Evolutionary conservation across 2,797 vertebrate genomes (phyloP), one percentile per base, ranked within the genome.

Genomic region (Champsocephalus gunnari): DNA sequence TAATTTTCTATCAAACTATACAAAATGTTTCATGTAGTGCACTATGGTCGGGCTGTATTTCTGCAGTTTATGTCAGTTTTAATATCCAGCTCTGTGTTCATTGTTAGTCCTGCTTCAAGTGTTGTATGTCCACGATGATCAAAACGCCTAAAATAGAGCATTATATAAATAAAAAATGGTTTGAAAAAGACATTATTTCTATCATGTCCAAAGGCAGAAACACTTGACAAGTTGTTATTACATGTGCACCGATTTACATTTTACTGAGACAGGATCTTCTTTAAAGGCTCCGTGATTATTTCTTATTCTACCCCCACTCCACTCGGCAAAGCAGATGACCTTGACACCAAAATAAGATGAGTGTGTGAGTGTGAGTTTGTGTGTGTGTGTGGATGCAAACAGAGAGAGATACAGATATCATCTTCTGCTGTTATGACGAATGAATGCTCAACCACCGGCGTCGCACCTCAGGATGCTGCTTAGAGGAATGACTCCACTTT

Each of bases 381-480:
- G 64, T 5, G n/a, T 5, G n/a, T 21, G 50, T 21, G 50, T 21
- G 19, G 7, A 44, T 45, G 73, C 45, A 45, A 21, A 64, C 12
- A 51, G 32, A 56, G 32, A 16, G 43, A 67, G 83, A 83, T 82
- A 64, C 71, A 43, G 71, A 89, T 85, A 85, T 85, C 59, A 24
- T 72, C 79, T 54, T 71, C 58, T 63, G 72, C 53, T 17, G 50
- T 65, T 34, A 75, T 85, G 80, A 91, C 85, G 86, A 76, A 87
- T 84, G 83, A 80, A 63, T 67, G 65, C 82, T 58, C 41, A 66
- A 34, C 85, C 75, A 65, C 73, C 63, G 21, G 77, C 68, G 12
- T 59, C 3, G n/a, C 68, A 14, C 69, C 62, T 70, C 69, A 6
- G 66, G 75, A 71, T 67, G n/a, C 81, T 1, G 53, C 47, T 71